phyloP scores from a whole-genome alignment of 1,140 invertebrate species.

The Liolophura sinensis region DNA sequence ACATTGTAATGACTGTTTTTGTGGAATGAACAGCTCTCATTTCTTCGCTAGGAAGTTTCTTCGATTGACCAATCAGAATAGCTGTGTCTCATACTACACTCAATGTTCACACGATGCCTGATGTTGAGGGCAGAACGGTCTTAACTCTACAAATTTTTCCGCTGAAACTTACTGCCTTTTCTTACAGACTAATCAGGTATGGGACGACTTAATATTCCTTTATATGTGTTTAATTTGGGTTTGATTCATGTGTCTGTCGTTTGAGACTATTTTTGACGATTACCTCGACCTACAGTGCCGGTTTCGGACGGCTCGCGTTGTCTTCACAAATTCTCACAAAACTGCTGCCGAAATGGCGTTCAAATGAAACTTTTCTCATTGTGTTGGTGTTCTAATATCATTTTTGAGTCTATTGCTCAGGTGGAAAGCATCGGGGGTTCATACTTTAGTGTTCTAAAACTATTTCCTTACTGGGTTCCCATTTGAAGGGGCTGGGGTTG shows the following conservation, averaged over 20 bases:
- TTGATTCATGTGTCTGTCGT: slow-evolving; percentile 10
- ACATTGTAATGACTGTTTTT: no score
- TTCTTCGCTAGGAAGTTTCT: background rate
- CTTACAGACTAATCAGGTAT: slow-evolving; percentile 31
- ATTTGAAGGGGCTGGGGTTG: slow-evolving; percentile 3
- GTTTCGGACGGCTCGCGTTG: slow-evolving; percentile 32
- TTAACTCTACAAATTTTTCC: slow-evolving; percentile 46
- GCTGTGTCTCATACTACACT: slow-evolving; percentile 13
- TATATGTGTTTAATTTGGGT: slow-evolving; percentile 3
- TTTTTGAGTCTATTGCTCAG: background rate
- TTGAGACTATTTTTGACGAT: slow-evolving; percentile 11
- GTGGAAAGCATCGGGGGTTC: slow-evolving; percentile 1
- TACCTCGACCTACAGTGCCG: slow-evolving; percentile 17
- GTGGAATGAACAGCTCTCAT: background rate
- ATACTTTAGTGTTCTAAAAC: slow-evolving; percentile 4
- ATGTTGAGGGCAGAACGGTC: slow-evolving; percentile 46
- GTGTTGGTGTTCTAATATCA: background rate
- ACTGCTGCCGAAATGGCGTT: slow-evolving; percentile 47
- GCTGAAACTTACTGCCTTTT: slow-evolving; percentile 29
- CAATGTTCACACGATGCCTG: slow-evolving; percentile 43
- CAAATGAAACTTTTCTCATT: slow-evolving; percentile 42
- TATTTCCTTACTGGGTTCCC: background rate
- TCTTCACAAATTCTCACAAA: slow-evolving; percentile 39
- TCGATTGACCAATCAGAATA: slow-evolving; percentile 27
- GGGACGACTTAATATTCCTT: slow-evolving; percentile 10